phyloP scores from a whole-genome alignment of 2,888 invertebrate genomes.

The Aporophyla nigra region DNA sequence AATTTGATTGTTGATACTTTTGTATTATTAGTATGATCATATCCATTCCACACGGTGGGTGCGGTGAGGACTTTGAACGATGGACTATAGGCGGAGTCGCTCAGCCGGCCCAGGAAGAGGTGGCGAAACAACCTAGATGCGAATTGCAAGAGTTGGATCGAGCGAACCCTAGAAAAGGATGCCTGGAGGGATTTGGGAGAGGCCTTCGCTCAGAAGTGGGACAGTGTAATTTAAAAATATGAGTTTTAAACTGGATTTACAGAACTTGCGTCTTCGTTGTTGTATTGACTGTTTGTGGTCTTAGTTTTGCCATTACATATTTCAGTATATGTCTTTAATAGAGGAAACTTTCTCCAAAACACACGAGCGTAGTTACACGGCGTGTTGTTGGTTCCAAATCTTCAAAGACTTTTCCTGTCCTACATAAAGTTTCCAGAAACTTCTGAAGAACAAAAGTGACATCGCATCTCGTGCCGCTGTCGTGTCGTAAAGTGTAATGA shows the following conservation, averaged over 20 bases:
- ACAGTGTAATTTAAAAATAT: too few relatives aligned
- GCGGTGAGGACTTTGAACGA: too few relatives aligned
- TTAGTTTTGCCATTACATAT: neutral
- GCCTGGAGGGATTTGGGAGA: too few relatives aligned
- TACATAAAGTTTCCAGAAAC: neutral
- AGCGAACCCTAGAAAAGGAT: too few relatives aligned
- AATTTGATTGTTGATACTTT: neutral
- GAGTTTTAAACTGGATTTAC: neutral
- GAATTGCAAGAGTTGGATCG: too few relatives aligned
- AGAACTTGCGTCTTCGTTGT: neutral
- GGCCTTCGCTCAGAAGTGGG: too few relatives aligned
- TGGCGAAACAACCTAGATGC: too few relatives aligned
- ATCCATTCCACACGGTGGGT: too few relatives aligned
- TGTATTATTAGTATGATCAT: neutral
- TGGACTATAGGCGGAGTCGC: too few relatives aligned
- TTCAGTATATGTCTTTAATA: neutral
- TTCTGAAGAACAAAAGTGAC: neutral
- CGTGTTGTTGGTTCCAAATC: neutral
- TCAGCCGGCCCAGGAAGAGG: too few relatives aligned
- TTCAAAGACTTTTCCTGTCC: neutral
- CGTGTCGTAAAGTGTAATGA: conserved; percentile 58
- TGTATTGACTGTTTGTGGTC: neutral
- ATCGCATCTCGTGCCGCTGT: conserved; percentile 8
- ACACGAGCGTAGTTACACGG: neutral
- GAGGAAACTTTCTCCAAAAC: neutral